Evolutionary conservation across 1,140 invertebrate species (phyloP).

Genomic region (Lithobius niger): DNA sequence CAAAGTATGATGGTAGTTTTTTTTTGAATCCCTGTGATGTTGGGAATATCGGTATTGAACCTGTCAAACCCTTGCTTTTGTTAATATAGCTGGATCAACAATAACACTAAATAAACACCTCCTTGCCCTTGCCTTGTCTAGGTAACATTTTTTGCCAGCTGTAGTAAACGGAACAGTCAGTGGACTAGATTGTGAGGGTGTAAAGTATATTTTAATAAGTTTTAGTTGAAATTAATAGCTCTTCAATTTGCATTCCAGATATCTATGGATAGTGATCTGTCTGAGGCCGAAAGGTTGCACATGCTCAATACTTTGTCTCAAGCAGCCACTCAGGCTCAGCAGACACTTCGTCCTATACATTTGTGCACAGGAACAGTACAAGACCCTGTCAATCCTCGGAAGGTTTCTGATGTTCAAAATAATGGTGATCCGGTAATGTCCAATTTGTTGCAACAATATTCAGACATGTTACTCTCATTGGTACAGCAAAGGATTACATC

Average conservation of each 20-base stretch:
- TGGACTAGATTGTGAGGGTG: no score
- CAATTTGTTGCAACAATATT: conserved; percentile 46
- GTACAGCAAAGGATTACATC: conserved; percentile 44
- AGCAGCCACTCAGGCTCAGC: conserved; percentile 19
- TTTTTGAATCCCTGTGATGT: no score
- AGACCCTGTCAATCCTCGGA: no score
- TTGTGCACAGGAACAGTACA: no score
- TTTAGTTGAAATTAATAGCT: not conserved
- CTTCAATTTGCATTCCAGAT: conserved; percentile 16
- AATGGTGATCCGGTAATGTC: not conserved
- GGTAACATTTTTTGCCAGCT: no score
- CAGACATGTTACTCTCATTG: conserved; percentile 43
- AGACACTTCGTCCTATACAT: conserved; percentile 14
- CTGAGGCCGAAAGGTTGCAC: conserved; percentile 14
- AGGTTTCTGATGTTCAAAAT: not conserved
- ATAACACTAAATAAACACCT: no score
- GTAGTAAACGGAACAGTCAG: no score
- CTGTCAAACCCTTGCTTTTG: no score
- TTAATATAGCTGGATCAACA: no score
- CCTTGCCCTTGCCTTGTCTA: no score
- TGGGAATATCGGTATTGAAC: no score
- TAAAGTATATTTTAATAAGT: not conserved
- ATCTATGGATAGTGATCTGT: conserved; percentile 19
- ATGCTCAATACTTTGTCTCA: conserved; percentile 17
- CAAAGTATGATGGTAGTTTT: no score